Evolutionary conservation across 2,113 vertebrate genomes (phyloP), one percentile per base, ranked within the genome.

Genomic region (Gymnobelideus leadbeateri): DNA sequence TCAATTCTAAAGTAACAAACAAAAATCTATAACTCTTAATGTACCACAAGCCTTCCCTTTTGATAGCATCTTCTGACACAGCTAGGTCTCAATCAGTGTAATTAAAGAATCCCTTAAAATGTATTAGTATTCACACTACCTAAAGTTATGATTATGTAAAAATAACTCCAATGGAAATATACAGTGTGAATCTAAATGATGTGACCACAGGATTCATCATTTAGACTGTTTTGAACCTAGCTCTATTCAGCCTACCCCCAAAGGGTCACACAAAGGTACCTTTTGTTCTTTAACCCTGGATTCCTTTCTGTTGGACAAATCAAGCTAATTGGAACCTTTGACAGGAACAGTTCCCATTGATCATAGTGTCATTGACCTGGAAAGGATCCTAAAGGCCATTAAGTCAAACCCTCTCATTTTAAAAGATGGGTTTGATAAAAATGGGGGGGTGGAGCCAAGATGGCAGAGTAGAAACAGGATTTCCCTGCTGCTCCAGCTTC

Each of bases 251-350:
- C 19, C 37, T 5, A 43, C 1, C 7, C n/a, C 68, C 68, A 84
- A 84, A 43, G 37, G 37, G n/a, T 43, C 16, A 16, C 19, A 19
- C n/a, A 21, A 43, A 7, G 68, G 14, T 2, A 19, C 19, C 89
- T 8, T 93, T 92, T 95, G 24, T 94, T 23, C 61, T 68, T 95
- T 95, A 43, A 84, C 92, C 91, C 89, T 91, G 92, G 50, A 92
- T 14, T 61, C 19, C 16, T 96, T 96, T 53, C 31, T 95, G 37
- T 37, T 91, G 43, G 46, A 43, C 91, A 95, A 96, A 91, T 8
- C 57, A 61, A 94, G 25, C n/a, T 68, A 92, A 94, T 52, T 91
- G 92, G 92, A 95, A 96, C 12, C 11, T 91, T 96, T 1, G 92
- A 92, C 37, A 84, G 54, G 49, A 90, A 52, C 51, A 91, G 1